These are phyloP conservation scores for Pelochelys cantorii DNA, from an alignment of 2,797 vertebrate species.

Conservation along the genomic window DNA sequence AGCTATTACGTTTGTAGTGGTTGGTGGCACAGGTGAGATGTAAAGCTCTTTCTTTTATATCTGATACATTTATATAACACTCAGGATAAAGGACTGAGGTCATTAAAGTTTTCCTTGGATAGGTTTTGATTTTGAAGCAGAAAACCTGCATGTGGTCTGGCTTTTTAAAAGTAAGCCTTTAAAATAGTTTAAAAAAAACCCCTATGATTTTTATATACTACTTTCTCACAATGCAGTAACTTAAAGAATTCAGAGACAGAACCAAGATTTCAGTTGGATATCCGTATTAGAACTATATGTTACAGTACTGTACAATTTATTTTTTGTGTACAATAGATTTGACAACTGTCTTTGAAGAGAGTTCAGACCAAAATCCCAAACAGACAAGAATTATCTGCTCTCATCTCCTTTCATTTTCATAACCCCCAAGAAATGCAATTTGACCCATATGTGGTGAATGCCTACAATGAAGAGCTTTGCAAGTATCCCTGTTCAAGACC, in stretches of 20 bases:
- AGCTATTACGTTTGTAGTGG: not conserved
- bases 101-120: not conserved
- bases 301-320: not conserved
- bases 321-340: not conserved
- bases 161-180: not conserved
- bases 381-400: not conserved
- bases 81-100: not conserved
- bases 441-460: fast-evolving
- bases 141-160: not conserved
- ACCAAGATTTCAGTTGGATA: not conserved
- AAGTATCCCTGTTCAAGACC: fast-evolving
- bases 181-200: not conserved
- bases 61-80: not conserved
- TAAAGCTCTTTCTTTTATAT: not conserved
- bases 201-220: not conserved
- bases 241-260: not conserved
- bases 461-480: not conserved
- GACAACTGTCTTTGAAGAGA: not conserved
- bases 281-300: not conserved
- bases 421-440: not conserved
- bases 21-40: not conserved
- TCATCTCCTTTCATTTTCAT: not conserved
- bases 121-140: fast-evolving
- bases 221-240: not conserved
- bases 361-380: not conserved